These are phyloP conservation scores for Enteromius argenteus DNA, from an alignment of 2,797 vertebrate genomes.

Conservation along the genomic window DNA sequence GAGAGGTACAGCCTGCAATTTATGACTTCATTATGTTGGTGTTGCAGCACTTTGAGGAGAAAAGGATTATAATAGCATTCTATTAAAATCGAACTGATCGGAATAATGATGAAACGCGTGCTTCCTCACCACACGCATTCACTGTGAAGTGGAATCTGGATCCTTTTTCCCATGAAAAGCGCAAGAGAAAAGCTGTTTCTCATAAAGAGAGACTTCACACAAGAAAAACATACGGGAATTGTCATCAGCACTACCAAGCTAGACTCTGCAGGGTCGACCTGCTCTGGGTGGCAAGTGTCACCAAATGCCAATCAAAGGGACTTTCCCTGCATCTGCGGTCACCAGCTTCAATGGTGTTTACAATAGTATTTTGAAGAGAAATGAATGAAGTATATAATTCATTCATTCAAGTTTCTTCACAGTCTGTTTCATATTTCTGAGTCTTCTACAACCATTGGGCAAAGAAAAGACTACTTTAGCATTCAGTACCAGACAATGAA, in stretches of 20 bases:
- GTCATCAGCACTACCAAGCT: conserved; percentile 55
- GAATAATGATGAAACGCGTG: conserved; percentile 56
- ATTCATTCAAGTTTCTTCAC: conserved; percentile 29
- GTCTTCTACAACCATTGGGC: not conserved
- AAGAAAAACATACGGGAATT: conserved; percentile 64
- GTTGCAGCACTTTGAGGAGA: conserved; percentile 53
- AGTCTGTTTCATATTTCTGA: conserved; percentile 23
- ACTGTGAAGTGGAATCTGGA: conserved; percentile 46
- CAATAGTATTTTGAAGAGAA: conserved; percentile 19
- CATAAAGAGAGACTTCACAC: conserved; percentile 61
- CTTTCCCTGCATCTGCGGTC: conserved; percentile 8
- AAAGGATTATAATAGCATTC: conserved; percentile 58
- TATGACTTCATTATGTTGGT: conserved; percentile 63
- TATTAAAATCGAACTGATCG: conserved; percentile 60
- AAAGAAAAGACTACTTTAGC: not conserved
- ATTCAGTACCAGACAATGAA: conserved; percentile 3
- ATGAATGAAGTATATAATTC: conserved; percentile 9
- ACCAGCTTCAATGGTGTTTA: conserved; percentile 25
- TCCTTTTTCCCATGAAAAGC: conserved; percentile 58
- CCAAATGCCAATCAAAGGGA: conserved; percentile 41
- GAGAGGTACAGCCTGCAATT: conserved; percentile 54
- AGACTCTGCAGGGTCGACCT: conserved; percentile 49
- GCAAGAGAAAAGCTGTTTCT: conserved; percentile 67
- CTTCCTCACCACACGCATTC: conserved; percentile 45
- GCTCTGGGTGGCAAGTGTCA: conserved; percentile 58